A percentile compares a stretch with the other conserved stretches of the same genome.
phyloP scores from a whole-genome alignment of 2,797 vertebrate species.

The Poeciliopsis turneri region DNA sequence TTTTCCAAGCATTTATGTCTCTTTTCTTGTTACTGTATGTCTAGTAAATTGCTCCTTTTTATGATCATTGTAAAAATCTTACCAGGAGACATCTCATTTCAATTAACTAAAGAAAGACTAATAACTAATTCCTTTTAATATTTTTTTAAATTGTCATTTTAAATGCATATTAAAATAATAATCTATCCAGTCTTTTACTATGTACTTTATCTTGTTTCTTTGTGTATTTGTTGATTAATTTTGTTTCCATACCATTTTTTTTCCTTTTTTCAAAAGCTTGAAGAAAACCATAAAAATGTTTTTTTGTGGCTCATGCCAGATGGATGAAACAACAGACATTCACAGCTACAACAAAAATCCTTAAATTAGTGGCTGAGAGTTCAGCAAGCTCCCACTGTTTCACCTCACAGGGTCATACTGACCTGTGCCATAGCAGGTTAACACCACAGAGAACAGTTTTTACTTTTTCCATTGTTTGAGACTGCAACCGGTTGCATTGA shows the following conservation, averaged over 20 bases:
- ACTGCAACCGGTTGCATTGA: not conserved
- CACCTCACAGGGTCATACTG: not conserved
- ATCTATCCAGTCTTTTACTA: not conserved
- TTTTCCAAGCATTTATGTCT: not conserved
- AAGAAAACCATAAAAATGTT: not conserved
- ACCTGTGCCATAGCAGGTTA: not conserved
- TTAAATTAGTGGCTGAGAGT: not conserved
- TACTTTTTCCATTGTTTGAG: not conserved
- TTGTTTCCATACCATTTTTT: not conserved
- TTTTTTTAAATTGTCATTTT: too few species aligned
- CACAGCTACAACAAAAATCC: not conserved
- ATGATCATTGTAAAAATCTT: not conserved
- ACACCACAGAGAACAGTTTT: not conserved
- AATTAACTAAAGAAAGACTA: not conserved
- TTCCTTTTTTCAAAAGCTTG: not conserved
- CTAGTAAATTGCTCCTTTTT: not conserved
- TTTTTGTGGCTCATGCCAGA: not conserved
- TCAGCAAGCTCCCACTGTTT: not conserved
- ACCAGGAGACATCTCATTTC: not conserved
- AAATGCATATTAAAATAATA: not conserved
- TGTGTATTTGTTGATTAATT: not conserved
- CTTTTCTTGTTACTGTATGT: not conserved
- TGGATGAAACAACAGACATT: not conserved
- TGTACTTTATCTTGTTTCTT: not conserved
- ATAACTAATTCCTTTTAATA: not conserved